Conservation (phyloP, 2,888 invertebrate genomes). For the Pristionchus arcanus region DNA sequence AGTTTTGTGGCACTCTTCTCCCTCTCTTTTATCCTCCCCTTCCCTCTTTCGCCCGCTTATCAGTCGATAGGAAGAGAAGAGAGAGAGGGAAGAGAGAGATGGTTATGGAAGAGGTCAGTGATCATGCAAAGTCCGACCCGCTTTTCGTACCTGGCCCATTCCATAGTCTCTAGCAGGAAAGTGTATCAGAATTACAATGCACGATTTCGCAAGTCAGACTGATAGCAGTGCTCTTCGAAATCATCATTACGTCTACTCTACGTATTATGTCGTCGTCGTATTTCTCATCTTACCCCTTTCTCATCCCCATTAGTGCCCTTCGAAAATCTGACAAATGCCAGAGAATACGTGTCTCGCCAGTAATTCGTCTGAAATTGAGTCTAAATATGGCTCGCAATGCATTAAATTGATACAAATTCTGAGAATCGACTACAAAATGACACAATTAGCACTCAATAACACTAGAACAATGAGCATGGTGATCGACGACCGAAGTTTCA, state of each 20-base stretch:
- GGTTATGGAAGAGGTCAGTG: slow-evolving; percentile 5
- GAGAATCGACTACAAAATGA: neutral
- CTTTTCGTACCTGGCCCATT: neutral
- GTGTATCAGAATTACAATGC: no score
- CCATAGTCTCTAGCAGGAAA: neutral
- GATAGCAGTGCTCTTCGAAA: no score
- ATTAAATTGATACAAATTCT: neutral
- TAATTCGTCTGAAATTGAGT: neutral
- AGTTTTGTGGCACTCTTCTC: slow-evolving; percentile 6
- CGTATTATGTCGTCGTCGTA: no score
- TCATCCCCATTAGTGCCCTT: neutral
- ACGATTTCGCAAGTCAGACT: no score
- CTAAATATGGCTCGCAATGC: neutral
- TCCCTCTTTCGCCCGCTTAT: slow-evolving; percentile 16
- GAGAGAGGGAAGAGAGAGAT: neutral
- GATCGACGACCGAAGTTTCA: no score
- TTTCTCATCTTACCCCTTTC: no score
- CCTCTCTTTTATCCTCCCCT: neutral
- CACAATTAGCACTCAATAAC: neutral
- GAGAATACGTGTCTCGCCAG: neutral
- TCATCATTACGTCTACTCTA: no score
- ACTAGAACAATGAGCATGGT: no score
- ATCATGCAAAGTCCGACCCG: neutral
- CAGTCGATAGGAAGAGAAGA: slow-evolving; percentile 29
- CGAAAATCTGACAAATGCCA: neutral